Evolutionary conservation across 1,140 invertebrate species (phyloP), one percentile per base, ranked within the genome.

Genomic region (Drosophila biarmipes): DNA sequence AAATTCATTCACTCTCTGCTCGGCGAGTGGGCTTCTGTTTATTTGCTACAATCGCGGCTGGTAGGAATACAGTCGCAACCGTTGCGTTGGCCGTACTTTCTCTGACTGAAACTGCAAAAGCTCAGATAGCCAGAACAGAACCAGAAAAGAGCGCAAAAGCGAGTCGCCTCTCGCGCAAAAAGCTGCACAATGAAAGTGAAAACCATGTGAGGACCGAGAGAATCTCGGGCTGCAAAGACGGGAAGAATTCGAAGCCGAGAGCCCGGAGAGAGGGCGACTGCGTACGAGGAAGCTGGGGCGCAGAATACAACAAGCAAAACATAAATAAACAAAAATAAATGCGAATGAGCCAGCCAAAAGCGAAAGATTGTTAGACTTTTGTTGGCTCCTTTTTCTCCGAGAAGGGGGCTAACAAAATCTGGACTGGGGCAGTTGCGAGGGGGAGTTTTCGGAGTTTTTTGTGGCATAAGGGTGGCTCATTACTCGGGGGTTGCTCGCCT

Each of bases 291-390:
- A 81, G 57, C 59, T 52, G 55, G 72, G 69, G 67, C 48, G 75
- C 89, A 89, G 84, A 89, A 89, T 89, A 77, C 67, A 59, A 75
- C 59, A 89, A 89, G 67, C 84, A 89, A 89, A 89, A 89, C 84
- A 89, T 89, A 80, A 89, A 89, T 89, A 89, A 89, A 89, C 84
- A 89, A 89, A 89, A 89, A 89, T 89, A 89, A 89, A 89, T 67
- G 73, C 84, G 84, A 89, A 89, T 71, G 72, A 75, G 75, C 56
- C 46, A 62, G 71, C 29, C 51, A 80, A 84, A 75, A 63, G 53
- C 75, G 63, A 72, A 78, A 76, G 57, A 54, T 61, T 51, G 21
- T 46, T 12, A 29, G 27, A 14, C n/a, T 53, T 45, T 46, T 24
- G 24, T 24, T 1, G 1, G 24, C 5, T 17, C 19, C 21, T 8